Evolutionary conservation across 2,888 invertebrate genomes (phyloP).

Genomic region (Himalopsyche japonica): DNA sequence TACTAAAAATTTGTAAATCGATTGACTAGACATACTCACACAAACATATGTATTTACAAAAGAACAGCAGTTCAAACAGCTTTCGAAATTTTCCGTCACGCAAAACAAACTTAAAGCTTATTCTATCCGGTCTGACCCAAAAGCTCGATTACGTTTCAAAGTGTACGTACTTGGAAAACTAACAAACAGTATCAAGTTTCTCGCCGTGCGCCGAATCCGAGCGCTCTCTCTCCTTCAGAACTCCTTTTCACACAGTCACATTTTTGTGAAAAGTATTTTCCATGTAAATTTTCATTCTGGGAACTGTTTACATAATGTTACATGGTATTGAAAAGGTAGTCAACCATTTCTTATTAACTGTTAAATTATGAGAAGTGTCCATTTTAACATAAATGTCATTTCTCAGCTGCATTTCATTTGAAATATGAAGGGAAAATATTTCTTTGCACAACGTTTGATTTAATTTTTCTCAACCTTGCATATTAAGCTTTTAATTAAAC

Average conservation of each 20-base stretch:
- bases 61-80: neutral
- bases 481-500: too few species aligned
- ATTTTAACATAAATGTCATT: too few species aligned
- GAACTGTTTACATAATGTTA: constrained; percentile 28
- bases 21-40: too few species aligned
- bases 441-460: too few species aligned
- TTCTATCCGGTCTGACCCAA: neutral
- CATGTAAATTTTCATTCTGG: constrained; percentile 24
- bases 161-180: neutral
- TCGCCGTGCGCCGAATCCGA: neutral
- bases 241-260: neutral
- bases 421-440: too few species aligned
- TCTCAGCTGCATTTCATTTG: too few species aligned
- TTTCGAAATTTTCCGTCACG: neutral
- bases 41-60: neutral
- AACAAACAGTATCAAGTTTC: neutral
- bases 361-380: neutral
- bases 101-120: neutral
- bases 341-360: neutral
- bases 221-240: neutral
- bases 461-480: too few species aligned
- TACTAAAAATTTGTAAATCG: too few species aligned
- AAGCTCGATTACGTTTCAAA: neutral
- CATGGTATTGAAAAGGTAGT: neutral
- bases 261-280: constrained; percentile 15